These are phyloP conservation scores for Rhynchopsitta pachyrhyncha DNA, from an alignment of 2,113 vertebrate genomes.

Conservation along the genomic window DNA sequence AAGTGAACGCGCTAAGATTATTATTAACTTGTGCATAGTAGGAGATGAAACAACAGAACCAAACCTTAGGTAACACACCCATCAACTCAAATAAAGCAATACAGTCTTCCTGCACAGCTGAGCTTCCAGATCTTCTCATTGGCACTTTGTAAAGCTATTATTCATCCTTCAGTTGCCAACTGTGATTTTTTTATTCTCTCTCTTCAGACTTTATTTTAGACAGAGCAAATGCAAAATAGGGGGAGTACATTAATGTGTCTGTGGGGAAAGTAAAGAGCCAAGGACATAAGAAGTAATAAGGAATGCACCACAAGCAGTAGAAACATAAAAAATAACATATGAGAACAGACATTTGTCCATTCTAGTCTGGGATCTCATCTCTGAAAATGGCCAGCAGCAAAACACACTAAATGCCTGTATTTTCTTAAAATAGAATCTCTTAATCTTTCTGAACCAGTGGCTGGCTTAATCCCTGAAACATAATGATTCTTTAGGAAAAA, in stretches of 20 bases:
- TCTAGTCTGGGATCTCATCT: neutral
- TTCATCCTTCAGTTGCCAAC: neutral
- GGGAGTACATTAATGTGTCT: neutral
- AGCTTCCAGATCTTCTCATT: neutral
- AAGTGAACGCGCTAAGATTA: neutral
- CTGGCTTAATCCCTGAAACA: neutral
- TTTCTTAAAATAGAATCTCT: neutral
- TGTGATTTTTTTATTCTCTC: neutral
- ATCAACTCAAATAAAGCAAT: neutral
- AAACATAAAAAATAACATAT: neutral
- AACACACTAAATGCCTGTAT: neutral
- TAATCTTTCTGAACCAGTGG: neutral
- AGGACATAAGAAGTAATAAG: neutral
- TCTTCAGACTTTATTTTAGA: neutral
- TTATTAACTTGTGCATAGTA: neutral
- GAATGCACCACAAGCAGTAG: neutral
- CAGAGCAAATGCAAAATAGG: neutral
- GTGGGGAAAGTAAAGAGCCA: neutral
- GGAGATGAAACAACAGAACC: neutral
- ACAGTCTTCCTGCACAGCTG: neutral
- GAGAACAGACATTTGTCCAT: neutral
- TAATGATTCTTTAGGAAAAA: neutral
- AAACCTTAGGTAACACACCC: neutral
- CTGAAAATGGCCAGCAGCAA: neutral
- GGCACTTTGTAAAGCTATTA: neutral